A percentile compares a stretch with the other conserved stretches of the same genome.
These are phyloP conservation scores for Okapia johnstoni DNA, from an alignment of 2,113 vertebrate species.

Conservation along the genomic window DNA sequence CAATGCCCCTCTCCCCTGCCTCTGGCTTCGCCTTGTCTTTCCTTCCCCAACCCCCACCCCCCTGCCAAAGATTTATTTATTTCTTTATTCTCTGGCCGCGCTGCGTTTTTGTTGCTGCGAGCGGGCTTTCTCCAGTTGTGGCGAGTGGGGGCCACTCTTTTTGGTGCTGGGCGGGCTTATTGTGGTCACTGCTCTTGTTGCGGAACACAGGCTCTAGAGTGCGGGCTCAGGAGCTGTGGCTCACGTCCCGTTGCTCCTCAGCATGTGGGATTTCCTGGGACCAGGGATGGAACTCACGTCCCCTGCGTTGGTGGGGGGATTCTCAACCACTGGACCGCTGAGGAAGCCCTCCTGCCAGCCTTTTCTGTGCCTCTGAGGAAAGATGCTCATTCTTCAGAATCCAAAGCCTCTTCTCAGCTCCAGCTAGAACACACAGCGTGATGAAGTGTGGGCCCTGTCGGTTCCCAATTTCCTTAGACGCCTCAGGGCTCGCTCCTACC, in stretches of 20 bases:
- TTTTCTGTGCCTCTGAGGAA: neutral
- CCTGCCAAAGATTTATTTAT: neutral
- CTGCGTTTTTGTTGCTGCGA: neutral
- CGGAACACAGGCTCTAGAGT: fast-evolving
- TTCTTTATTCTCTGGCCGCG: neutral
- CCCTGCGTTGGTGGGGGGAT: neutral
- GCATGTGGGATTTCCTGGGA: neutral
- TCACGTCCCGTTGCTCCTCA: neutral
- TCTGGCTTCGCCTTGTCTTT: neutral
- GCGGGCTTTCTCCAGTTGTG: neutral
- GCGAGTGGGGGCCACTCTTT: neutral
- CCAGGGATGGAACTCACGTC: neutral
- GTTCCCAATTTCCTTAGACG: neutral
- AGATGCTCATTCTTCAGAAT: neutral
- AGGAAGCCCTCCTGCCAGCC: neutral
- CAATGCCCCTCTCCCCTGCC: neutral
- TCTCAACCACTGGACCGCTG: neutral
- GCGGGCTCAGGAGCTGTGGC: neutral
- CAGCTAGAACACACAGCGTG: neutral
- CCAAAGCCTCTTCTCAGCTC: too few species aligned
- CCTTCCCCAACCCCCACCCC: fast-evolving
- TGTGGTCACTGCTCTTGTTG: neutral
- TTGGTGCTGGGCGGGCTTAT: neutral
- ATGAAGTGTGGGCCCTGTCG: fast-evolving
- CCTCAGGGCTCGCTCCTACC: neutral